A percentile compares a stretch with the other conserved stretches of the same genome.
These are phyloP conservation scores for Lapara coniferarum DNA, from an alignment of 2,888 invertebrate genomes.

Conservation along the genomic window DNA sequence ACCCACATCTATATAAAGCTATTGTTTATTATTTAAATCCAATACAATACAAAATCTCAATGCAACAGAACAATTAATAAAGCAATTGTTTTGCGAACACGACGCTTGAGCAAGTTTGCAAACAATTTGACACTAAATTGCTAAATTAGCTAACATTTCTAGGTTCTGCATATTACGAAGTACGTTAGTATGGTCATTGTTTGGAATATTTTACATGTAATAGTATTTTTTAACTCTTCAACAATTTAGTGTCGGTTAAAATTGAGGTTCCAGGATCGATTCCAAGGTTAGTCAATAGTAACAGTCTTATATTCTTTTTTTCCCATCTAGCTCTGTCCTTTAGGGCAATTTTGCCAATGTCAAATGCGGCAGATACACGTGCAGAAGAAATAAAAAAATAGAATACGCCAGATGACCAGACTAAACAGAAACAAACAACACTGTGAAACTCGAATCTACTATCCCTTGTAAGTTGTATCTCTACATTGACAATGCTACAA, in stretches of 20 bases:
- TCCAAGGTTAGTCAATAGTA: too few relatives aligned
- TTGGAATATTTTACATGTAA: neutral
- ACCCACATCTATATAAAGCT: neutral
- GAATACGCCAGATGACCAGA: too few relatives aligned
- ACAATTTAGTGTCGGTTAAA: too few relatives aligned
- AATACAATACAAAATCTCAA: conserved; percentile 31
- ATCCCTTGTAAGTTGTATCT: neutral
- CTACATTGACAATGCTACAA: neutral
- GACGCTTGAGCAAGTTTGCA: conserved; percentile 42
- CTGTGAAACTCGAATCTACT: too few relatives aligned
- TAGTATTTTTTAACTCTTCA: too few relatives aligned
- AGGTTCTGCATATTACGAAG: neutral
- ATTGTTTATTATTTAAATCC: neutral
- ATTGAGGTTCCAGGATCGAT: too few relatives aligned
- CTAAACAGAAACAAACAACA: too few relatives aligned
- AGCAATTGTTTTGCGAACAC: conserved; percentile 46
- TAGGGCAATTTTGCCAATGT: too few relatives aligned
- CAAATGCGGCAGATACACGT: too few relatives aligned
- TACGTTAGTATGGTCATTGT: neutral
- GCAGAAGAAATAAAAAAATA: too few relatives aligned
- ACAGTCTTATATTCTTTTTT: too few relatives aligned
- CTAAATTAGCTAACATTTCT: neutral
- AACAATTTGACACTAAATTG: conserved; percentile 12
- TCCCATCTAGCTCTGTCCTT: too few relatives aligned
- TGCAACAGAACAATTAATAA: conserved; percentile 45